Evolutionary conservation across 2,797 vertebrate species (phyloP).

Genomic region (Scyliorhinus canicula): DNA sequence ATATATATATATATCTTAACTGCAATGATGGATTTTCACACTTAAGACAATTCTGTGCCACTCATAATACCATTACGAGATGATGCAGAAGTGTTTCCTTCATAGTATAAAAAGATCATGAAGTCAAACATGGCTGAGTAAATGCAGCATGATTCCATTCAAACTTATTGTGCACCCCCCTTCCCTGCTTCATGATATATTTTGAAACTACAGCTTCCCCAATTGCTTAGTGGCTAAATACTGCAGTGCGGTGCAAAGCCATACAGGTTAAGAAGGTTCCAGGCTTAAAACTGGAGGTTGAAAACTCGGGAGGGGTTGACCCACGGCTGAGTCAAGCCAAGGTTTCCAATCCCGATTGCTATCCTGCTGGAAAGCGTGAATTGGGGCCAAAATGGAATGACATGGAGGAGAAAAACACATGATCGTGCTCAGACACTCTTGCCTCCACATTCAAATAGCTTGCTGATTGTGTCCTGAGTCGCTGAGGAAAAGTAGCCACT

Average conservation of each 20-base stretch:
- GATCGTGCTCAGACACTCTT: neutral
- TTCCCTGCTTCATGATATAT: neutral
- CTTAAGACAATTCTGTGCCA: neutral
- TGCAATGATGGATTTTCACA: neutral
- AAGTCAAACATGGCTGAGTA: neutral
- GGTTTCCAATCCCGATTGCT: neutral
- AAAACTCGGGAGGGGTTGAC: neutral
- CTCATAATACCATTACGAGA: neutral
- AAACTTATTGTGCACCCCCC: neutral
- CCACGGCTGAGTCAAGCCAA: neutral
- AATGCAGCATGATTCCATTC: neutral
- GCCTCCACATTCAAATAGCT: constrained; percentile 3
- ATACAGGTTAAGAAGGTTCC: neutral
- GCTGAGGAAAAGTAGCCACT: neutral
- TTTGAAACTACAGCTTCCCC: neutral
- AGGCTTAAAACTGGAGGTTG: neutral
- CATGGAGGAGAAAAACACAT: constrained; percentile 34
- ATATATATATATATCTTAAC: neutral
- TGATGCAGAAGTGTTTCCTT: neutral
- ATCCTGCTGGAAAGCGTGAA: neutral
- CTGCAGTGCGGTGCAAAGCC: neutral
- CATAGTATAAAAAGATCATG: neutral
- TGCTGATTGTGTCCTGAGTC: neutral
- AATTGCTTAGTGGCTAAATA: neutral
- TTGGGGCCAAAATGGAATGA: neutral